A percentile compares a stretch with the other conserved stretches of the same genome.
Conservation (phyloP, 1,140 invertebrate species). For the Gryllus bimaculatus region DNA sequence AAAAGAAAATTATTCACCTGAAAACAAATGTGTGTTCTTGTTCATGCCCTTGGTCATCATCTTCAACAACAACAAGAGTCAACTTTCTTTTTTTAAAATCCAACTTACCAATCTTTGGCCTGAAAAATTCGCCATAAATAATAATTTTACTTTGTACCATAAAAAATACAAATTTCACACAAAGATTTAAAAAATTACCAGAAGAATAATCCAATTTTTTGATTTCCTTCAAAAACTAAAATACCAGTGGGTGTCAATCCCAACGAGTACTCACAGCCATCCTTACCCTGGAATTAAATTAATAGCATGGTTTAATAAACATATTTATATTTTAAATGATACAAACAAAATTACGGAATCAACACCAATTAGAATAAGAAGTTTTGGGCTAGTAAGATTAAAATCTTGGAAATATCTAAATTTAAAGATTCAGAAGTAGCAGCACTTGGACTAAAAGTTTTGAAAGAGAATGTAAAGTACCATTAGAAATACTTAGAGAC, state of each 20-base stretch:
- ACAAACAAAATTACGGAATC: too few relatives aligned
- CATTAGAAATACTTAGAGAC: too few relatives aligned
- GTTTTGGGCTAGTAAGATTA: too few relatives aligned
- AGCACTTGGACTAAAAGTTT: too few relatives aligned
- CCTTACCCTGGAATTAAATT: slow-evolving; percentile 64
- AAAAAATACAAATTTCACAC: not conserved
- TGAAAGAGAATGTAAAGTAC: too few relatives aligned
- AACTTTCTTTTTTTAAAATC: slow-evolving; percentile 95
- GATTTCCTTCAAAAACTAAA: slow-evolving; percentile 86
- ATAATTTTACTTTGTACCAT: not conserved
- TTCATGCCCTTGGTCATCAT: slow-evolving; percentile 86
- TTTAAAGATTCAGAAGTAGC: too few relatives aligned
- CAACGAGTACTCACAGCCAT: slow-evolving; percentile 91
- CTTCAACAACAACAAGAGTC: slow-evolving; percentile 89
- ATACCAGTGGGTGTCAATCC: slow-evolving; percentile 96
- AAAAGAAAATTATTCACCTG: slow-evolving; percentile 35
- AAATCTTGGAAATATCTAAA: too few relatives aligned
- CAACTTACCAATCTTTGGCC: slow-evolving; percentile 81
- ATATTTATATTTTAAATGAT: too few relatives aligned
- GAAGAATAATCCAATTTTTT: slow-evolving; percentile 97
- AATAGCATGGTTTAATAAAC: too few relatives aligned
- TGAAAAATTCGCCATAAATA: slow-evolving; percentile 22
- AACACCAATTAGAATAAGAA: too few relatives aligned
- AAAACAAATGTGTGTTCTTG: slow-evolving; percentile 91
- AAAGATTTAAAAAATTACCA: slow-evolving; percentile 49